Evolutionary conservation across 2,888 invertebrate genomes (phyloP).

Genomic region (Pachycephus smyrnensis): DNA sequence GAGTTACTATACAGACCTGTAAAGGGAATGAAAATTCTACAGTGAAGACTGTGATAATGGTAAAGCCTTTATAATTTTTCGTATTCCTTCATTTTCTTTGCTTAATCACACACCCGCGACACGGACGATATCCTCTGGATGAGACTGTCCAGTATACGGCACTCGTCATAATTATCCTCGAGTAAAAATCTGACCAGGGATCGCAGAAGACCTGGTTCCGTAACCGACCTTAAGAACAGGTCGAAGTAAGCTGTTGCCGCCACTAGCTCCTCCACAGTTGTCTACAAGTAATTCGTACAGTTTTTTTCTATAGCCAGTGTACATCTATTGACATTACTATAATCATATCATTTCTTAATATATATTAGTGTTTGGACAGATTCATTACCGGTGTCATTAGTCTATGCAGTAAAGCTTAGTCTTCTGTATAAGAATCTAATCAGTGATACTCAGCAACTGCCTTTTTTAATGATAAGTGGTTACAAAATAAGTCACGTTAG

Average conservation of each 20-base stretch:
- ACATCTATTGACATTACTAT: too few species aligned
- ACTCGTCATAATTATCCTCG: constrained; percentile 86
- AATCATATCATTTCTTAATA: too few species aligned
- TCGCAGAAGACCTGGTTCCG: constrained; percentile 84
- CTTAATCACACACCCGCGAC: constrained; percentile 73
- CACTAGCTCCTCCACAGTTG: constrained; percentile 87
- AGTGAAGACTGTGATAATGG: constrained; percentile 20
- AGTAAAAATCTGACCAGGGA: constrained; percentile 88
- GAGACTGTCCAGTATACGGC: constrained; percentile 84
- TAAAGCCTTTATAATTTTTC: neutral
- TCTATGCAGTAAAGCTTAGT: neutral
- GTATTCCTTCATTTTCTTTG: neutral
- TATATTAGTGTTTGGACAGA: too few species aligned
- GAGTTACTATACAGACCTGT: constrained; percentile 86
- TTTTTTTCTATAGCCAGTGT: too few species aligned
- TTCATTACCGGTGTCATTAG: too few species aligned
- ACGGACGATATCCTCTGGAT: constrained; percentile 81
- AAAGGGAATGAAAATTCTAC: constrained; percentile 27
- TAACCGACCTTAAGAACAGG: constrained; percentile 87
- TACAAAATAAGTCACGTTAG: neutral
- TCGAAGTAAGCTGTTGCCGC: constrained; percentile 95
- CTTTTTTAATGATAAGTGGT: neutral
- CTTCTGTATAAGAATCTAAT: neutral
- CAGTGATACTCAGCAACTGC: neutral
- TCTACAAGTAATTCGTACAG: constrained; percentile 73